A percentile compares a stretch with the other conserved stretches of the same genome.
phyloP scores from a whole-genome alignment of 2,888 invertebrate genomes.

The Hoplodrina blanda region DNA sequence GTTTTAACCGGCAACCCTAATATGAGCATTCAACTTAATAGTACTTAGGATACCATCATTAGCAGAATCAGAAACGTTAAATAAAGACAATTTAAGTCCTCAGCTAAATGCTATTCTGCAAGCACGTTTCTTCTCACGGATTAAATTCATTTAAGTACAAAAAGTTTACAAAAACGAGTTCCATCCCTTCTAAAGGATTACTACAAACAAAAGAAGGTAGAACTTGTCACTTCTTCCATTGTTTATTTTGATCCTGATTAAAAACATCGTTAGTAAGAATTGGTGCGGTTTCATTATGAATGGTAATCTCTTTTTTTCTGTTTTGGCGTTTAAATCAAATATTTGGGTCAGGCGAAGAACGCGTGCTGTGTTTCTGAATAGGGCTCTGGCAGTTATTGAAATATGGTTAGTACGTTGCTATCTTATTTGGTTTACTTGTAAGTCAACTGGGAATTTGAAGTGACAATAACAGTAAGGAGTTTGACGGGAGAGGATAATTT shows the following conservation, averaged over 20 bases:
- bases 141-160: conserved; percentile 30
- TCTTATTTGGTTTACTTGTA: conserved; percentile 26
- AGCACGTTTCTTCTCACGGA: conserved; percentile 47
- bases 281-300: conserved; percentile 54
- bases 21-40: conserved; percentile 22
- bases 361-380: conserved; percentile 58
- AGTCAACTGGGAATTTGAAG: conserved; percentile 42
- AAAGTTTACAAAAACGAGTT: conserved; percentile 47
- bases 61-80: conserved; percentile 39
- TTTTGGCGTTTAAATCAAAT: conserved; percentile 48
- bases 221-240: conserved; percentile 42
- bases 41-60: conserved; percentile 32
- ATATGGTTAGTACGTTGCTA: conserved; percentile 20
- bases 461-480: conserved; percentile 11
- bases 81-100: conserved; percentile 35
- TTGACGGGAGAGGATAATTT: conserved; percentile 18
- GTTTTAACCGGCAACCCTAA: neutral
- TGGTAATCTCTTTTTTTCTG: conserved; percentile 43
- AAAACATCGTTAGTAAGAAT: conserved; percentile 47
- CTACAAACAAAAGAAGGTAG: conserved; percentile 39
- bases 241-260: conserved; percentile 57
- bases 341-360: conserved; percentile 59
- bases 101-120: conserved; percentile 32
- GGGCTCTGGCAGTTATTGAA: conserved; percentile 35
- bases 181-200: conserved; percentile 49